These are phyloP conservation scores for Reticulitermes speratus DNA, from an alignment of 1,140 invertebrate genomes.

Conservation along the genomic window DNA sequence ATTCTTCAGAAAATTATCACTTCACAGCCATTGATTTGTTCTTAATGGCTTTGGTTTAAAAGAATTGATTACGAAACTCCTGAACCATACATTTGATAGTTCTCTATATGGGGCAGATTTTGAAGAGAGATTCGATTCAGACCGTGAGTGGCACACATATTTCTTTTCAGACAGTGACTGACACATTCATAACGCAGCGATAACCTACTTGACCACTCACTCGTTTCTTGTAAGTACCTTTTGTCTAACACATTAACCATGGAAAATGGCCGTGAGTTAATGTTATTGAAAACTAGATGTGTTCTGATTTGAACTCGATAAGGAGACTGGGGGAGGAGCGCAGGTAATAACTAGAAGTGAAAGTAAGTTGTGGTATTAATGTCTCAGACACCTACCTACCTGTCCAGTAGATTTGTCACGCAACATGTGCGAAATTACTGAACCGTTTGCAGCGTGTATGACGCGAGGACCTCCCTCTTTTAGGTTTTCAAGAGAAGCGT, in stretches of 20 bases:
- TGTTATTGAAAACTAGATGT: not conserved
- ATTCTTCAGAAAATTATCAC: no score
- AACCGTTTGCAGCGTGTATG: not conserved
- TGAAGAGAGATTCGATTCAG: no score
- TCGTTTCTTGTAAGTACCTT: not conserved
- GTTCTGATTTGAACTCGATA: not conserved
- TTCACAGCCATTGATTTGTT: no score
- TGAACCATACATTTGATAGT: no score
- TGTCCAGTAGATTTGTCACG: not conserved
- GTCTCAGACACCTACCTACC: not conserved
- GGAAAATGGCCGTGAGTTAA: not conserved
- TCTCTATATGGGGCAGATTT: no score
- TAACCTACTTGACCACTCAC: slow-evolving; percentile 45
- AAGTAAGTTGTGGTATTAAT: not conserved
- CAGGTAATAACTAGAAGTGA: not conserved
- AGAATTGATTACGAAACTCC: no score
- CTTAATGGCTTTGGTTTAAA: no score
- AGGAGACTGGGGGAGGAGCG: not conserved
- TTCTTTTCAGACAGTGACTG: no score
- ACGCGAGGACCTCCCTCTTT: no score
- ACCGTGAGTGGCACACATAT: no score
- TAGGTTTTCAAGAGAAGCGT: no score
- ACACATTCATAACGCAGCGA: slow-evolving; percentile 42
- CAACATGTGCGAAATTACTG: not conserved
- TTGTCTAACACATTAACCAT: not conserved